Evolutionary conservation across 2,113 vertebrate species (phyloP), one percentile per base, ranked within the genome.

Genomic region (Myrmecophaga tridactyla): DNA sequence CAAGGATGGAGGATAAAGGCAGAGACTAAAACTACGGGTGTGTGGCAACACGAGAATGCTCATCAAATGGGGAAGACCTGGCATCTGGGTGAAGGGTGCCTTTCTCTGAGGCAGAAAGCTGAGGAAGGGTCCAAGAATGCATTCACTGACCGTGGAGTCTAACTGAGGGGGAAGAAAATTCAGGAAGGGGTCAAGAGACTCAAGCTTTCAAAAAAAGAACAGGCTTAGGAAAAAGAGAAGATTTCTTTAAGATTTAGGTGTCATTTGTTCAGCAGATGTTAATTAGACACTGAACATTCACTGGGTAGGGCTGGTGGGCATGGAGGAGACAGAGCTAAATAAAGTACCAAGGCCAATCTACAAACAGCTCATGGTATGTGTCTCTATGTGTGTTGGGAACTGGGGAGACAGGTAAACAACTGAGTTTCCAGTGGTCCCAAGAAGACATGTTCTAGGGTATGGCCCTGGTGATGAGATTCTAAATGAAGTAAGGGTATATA

Each of bases 11-110:
- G 17, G 36, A 3, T 0, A 1, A 7, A 43, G 70, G 60, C 41
- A 73, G 25, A 65, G 41, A 56, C 21, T 34, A 13, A 31, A 46
- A 82, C 3, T 46, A 48, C n/a, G 82, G 43, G 51, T 5, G 23
- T 20, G 4, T 7, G 14, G 34, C 0, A 0, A 14, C 7, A 11
- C 15, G 18, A 14, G 4, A 3, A 25, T 3, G 15, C 4, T 36
- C 53, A 51, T 12, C 65, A 53, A 1, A 46, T 6, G 21, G 46
- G 58, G 0, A 76, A 67, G 34, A 86, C 2, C 56, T 67, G 60
- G 53, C 43, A 9, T 36, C 27, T 29, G 56, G 39, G 51, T 2
- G n/a, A 41, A 77, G 73, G 60, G 31, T 27, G n/a, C 73, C 41
- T 21, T 43, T 43, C 34, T 48, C 80, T 90, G 80, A 92, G 82